These are phyloP conservation scores for Gila robusta DNA, from an alignment of 2,797 vertebrate genomes.

Conservation along the genomic window DNA sequence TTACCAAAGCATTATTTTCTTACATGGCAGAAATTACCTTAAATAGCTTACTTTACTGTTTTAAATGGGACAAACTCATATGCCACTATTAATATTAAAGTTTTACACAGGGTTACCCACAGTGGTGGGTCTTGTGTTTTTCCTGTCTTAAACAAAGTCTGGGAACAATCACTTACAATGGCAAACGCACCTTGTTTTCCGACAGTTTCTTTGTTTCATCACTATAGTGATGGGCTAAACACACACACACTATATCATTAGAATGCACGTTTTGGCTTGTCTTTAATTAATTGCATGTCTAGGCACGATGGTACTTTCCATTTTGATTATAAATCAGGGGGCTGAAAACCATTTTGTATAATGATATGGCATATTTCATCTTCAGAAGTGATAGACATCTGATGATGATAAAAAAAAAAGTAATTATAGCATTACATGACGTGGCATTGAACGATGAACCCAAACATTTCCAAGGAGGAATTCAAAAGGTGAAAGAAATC, in stretches of 20 bases:
- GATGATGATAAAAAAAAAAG: not conserved
- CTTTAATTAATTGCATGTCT: conserved; percentile 25
- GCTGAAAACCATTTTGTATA: not conserved
- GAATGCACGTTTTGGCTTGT: conserved; percentile 21
- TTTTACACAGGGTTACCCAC: not conserved
- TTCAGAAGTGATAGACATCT: not conserved
- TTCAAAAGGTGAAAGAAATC: not conserved
- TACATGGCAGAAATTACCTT: not conserved
- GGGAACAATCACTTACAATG: conserved; percentile 38
- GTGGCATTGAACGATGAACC: not conserved
- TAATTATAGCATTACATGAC: not conserved
- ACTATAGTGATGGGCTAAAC: conserved; percentile 37
- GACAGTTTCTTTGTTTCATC: conserved; percentile 3
- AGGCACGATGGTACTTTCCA: not conserved
- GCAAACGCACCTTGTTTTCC: conserved; percentile 37
- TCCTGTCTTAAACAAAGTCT: conserved; percentile 23
- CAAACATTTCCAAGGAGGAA: not conserved
- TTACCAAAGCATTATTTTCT: not conserved
- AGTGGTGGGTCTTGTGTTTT: not conserved
- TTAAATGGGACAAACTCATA: not conserved
- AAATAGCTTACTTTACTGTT: not conserved
- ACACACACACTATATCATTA: conserved; percentile 3
- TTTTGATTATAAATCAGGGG: not conserved
- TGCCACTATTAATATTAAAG: not conserved
- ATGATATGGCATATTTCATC: not conserved